Evolutionary conservation across 2,888 invertebrate species (phyloP), one percentile per base, ranked within the genome.

Genomic region (Kryphioiulus occultus): DNA sequence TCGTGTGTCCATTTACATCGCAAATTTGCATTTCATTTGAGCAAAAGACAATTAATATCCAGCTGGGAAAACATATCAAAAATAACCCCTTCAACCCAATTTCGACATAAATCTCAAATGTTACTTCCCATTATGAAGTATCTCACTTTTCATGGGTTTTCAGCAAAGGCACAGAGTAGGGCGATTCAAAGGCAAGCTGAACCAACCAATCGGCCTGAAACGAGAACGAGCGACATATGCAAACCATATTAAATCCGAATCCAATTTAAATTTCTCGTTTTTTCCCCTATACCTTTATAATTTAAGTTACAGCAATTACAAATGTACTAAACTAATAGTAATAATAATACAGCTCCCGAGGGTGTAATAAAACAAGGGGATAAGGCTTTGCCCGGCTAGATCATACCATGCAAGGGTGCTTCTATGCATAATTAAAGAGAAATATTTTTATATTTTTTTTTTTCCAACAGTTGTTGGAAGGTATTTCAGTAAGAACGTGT

Each of bases 51-150:
- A 84, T 84, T 84, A 84, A 84, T 84, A 84, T 84, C 84, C 84
- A 39, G 84, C 84, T 84, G 84, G 22, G 84, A 84, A 84, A 84
- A 32, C 35, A 30, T 42, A 84, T 84, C 84, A 39, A 42, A 84
- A 39, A 42, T 42, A 84, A 84, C 84, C 84, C 84, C 84, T 84
- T 84, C 84, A 84, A 84, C 84, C 84, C 84, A 35, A 84, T 84
- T 84, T 84, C 68, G 68, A 68, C 68, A 68, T 68, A 68, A 68
- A 68, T 68, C 68, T 68, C 10, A 68, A 68, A 68, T 68, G 68
- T 68, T 68, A 68, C 68, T 26, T 68, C 68, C 68, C 68, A 68
- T 68, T 22, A 17, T 17, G 47, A 59, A 59, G 59, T 26, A 22
- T 68, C 68, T 68, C 22, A 68, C 68, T 26, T 68, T 68, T 68